Conservation (phyloP, 2,888 invertebrate species). For the Phasia obesa region DNA sequence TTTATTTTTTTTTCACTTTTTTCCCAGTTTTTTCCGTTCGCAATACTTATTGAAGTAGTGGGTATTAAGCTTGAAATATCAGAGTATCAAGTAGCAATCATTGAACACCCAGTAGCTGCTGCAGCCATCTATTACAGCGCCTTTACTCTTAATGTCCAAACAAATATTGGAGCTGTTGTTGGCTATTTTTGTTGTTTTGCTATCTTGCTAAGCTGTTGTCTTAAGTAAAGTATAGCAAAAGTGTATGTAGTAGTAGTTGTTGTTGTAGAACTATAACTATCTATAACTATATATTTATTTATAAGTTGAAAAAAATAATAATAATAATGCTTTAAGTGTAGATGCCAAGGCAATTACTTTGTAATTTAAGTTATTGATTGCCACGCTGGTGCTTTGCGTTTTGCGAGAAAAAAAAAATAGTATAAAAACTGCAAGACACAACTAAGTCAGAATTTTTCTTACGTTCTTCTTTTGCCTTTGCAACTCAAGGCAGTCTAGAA, state of each 20-base stretch:
- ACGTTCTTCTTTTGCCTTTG: not conserved
- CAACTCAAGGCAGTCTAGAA: not conserved
- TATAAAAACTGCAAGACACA: not conserved
- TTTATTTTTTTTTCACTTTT: constrained; percentile 43
- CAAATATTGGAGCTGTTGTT: constrained; percentile 43
- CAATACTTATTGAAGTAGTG: constrained; percentile 46
- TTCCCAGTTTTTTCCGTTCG: constrained; percentile 11
- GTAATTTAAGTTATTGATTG: constrained; percentile 82
- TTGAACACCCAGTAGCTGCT: constrained; percentile 69
- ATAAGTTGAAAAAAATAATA: constrained; percentile 10
- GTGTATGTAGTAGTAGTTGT: constrained; percentile 47
- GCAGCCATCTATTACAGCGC: constrained; percentile 49
- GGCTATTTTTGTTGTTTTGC: constrained; percentile 40
- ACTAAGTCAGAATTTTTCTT: constrained; percentile 17
- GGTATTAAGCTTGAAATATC: constrained; percentile 60
- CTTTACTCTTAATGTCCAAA: constrained; percentile 22
- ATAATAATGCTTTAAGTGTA: constrained; percentile 73
- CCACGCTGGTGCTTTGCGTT: constrained; percentile 75
- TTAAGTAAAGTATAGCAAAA: constrained; percentile 60
- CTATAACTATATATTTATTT: constrained; percentile 64
- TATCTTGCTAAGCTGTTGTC: constrained; percentile 43
- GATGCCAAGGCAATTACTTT: constrained; percentile 81
- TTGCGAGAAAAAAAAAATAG: no score
- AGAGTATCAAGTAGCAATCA: constrained; percentile 66
- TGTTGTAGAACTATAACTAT: constrained; percentile 65